Conservation (phyloP, 2,113 vertebrate species). For the Turdus rufiventris region DNA sequence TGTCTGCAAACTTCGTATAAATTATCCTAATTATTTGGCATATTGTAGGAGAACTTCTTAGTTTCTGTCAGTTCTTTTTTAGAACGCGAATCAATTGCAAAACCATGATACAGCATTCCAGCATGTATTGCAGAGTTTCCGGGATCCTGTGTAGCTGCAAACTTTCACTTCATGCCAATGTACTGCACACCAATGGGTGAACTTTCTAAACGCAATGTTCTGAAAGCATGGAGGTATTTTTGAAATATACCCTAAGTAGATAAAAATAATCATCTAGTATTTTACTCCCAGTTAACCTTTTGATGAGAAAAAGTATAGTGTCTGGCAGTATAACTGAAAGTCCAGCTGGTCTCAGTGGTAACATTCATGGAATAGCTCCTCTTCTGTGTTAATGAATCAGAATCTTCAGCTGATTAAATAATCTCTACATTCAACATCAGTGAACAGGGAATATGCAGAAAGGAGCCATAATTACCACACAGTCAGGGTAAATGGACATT, state of each 20-base stretch:
- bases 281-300: constrained; percentile 1
- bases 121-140: constrained; percentile 38
- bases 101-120: constrained; percentile 26
- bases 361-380: background rate
- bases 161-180: constrained; percentile 53
- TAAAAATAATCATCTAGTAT: constrained; percentile 26
- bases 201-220: constrained; percentile 21
- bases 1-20: background rate
- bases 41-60: background rate
- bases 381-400: background rate
- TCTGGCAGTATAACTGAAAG: background rate
- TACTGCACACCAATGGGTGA: background rate
- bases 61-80: constrained; percentile 18
- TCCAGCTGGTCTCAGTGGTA: background rate
- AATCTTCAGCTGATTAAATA: background rate
- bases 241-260: constrained; percentile 15
- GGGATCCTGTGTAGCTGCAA: constrained; percentile 16
- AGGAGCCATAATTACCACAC: background rate
- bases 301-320: background rate
- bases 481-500: background rate
- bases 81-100: constrained; percentile 30
- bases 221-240: constrained; percentile 16
- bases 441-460: background rate
- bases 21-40: background rate
- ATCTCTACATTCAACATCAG: background rate